A percentile compares a stretch with the other conserved stretches of the same genome.
phyloP scores from a whole-genome alignment of 2,888 invertebrate genomes.

The Glyphotaelius pellucidus region DNA sequence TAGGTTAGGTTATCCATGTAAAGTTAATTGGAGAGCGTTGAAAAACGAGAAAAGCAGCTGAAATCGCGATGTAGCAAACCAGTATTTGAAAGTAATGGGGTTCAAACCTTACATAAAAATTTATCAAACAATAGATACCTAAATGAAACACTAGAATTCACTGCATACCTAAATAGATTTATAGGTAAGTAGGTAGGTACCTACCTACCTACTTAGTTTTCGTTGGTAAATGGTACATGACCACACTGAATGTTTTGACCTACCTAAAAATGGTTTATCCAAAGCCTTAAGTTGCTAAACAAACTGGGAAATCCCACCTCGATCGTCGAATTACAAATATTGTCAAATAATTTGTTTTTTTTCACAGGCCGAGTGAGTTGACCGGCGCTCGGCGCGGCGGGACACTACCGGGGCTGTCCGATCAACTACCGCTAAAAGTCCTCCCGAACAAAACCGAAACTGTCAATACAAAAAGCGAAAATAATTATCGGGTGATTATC shows the following conservation, averaged over 20 bases:
- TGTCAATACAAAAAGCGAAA: slow-evolving; percentile 14
- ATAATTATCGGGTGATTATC: slow-evolving; percentile 20
- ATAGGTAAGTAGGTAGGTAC: background rate
- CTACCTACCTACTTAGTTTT: background rate
- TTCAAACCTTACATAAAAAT: background rate
- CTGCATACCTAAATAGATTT: background rate
- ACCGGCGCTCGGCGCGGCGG: slow-evolving; percentile 8
- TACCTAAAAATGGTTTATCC: background rate
- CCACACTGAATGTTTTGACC: background rate
- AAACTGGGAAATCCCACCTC: slow-evolving; percentile 7
- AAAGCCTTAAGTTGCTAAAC: background rate
- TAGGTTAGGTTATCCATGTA: no score
- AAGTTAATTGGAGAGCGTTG: no score
- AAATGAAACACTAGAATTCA: background rate
- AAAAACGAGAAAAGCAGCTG: no score
- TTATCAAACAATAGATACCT: background rate
- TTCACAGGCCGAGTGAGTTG: slow-evolving; percentile 3
- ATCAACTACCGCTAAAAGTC: background rate
- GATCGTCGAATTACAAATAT: background rate
- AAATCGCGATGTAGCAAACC: no score
- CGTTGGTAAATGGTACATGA: background rate
- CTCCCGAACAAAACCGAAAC: background rate
- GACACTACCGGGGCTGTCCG: slow-evolving; percentile 15
- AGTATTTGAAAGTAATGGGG: background rate
- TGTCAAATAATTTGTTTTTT: background rate